phyloP scores from a whole-genome alignment of 2,888 invertebrate species.

The Dione vanillae region DNA sequence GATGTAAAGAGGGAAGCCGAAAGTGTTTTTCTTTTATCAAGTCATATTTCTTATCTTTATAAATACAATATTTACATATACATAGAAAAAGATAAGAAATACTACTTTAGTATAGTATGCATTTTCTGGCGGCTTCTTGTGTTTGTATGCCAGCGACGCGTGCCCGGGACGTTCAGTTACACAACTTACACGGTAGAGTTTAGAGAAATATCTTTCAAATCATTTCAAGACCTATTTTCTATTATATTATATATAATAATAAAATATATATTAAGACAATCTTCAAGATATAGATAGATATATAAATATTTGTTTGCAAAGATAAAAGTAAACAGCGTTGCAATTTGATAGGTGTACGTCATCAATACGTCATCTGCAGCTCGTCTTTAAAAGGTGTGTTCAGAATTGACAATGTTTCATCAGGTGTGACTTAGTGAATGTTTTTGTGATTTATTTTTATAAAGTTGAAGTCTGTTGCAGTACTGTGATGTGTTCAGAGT shows the following conservation, averaged over 20 bases:
- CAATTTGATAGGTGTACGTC: slow-evolving; percentile 17
- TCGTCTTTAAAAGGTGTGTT: slow-evolving; percentile 26
- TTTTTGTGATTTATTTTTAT: not conserved
- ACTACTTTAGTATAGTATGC: not conserved
- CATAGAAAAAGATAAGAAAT: too few relatives aligned
- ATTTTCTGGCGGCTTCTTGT: slow-evolving; percentile 17
- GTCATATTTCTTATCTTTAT: too few relatives aligned
- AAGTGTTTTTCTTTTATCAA: too few relatives aligned
- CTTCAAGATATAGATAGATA: not conserved
- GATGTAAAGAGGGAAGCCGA: too few relatives aligned
- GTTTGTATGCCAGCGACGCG: slow-evolving; percentile 25
- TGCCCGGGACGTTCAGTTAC: slow-evolving; percentile 35
- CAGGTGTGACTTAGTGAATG: not conserved
- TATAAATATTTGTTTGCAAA: not conserved
- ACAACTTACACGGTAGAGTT: slow-evolving; percentile 29
- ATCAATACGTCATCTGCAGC: not conserved
- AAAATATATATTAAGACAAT: not conserved
- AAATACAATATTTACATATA: too few relatives aligned
- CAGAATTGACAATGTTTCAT: not conserved
- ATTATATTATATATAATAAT: not conserved
- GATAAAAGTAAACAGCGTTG: not conserved
- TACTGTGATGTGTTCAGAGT: not conserved
- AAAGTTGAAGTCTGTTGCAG: slow-evolving; percentile 12
- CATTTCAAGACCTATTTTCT: not conserved
- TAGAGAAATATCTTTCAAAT: slow-evolving; percentile 9